Evolutionary conservation across 2,797 vertebrate genomes (phyloP).

Genomic region (Calcarius lapponicus): DNA sequence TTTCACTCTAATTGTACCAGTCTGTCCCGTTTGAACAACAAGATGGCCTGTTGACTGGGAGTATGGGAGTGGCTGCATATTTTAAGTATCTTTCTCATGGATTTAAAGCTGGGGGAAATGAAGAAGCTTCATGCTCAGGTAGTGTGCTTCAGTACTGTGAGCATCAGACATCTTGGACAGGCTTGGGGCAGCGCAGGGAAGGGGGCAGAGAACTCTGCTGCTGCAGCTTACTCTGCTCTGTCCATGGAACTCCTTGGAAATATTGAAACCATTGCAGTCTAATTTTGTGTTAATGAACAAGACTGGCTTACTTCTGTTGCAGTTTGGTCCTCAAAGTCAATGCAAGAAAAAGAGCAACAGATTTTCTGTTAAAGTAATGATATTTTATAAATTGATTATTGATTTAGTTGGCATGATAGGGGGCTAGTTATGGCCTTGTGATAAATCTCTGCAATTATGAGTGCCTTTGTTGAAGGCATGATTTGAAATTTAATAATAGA

Average conservation of each 20-base stretch:
- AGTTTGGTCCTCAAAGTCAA: constrained; percentile 7
- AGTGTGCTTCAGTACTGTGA: not conserved
- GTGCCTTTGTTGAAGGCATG: not conserved
- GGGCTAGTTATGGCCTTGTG: not conserved
- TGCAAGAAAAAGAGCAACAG: not conserved
- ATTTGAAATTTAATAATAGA: constrained; percentile 65
- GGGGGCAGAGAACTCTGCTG: not conserved
- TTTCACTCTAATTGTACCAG: not conserved
- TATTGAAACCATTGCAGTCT: constrained; percentile 3
- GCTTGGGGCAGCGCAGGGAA: not conserved
- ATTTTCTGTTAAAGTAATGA: constrained; percentile 37
- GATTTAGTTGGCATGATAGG: constrained; percentile 3
- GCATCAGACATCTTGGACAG: not conserved
- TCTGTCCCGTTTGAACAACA: not conserved
- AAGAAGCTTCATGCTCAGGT: not conserved
- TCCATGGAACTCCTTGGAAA: not conserved
- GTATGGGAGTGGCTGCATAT: not conserved
- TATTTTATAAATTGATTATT: constrained; percentile 64
- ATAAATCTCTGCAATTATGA: constrained; percentile 32
- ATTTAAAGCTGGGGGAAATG: not conserved
- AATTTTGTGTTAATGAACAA: constrained; percentile 30
- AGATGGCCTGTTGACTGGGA: not conserved
- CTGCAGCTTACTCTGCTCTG: not conserved
- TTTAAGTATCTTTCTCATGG: not conserved
- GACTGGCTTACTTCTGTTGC: not conserved